These are phyloP conservation scores for Megalopta genalis DNA, from an alignment of 1,140 invertebrate genomes.

Conservation along the genomic window DNA sequence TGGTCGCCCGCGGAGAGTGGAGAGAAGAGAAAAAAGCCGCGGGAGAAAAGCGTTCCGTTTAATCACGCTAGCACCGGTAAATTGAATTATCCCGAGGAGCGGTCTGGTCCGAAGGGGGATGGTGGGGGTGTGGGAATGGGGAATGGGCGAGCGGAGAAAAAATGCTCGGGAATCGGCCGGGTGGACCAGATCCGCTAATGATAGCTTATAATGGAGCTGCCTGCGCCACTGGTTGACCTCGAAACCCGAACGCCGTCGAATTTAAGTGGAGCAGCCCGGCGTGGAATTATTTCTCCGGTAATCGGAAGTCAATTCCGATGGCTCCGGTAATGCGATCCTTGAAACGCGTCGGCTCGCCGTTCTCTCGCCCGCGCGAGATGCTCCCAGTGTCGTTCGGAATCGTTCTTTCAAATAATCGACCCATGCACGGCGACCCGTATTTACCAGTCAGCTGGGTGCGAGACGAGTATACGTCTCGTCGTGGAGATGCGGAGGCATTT, in stretches of 20 bases:
- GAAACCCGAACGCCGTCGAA: slow-evolving; percentile 39
- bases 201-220: slow-evolving; percentile 62
- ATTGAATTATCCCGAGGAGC: slow-evolving; percentile 53
- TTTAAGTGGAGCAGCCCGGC: slow-evolving; percentile 44
- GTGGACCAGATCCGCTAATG: slow-evolving; percentile 53
- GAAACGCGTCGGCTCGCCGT: background rate
- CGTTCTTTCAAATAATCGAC: background rate
- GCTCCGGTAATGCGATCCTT: slow-evolving; percentile 28
- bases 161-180: slow-evolving; percentile 40
- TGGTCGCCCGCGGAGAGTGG: too few relatives aligned
- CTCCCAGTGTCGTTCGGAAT: too few relatives aligned
- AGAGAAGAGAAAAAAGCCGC: too few relatives aligned
- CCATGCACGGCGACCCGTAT: too few relatives aligned
- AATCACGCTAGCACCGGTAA: slow-evolving; percentile 52
- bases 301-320: slow-evolving; percentile 40
- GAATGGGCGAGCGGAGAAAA: slow-evolving; percentile 12
- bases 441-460: too few relatives aligned
- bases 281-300: slow-evolving; percentile 42
- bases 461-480: too few relatives aligned
- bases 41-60: slow-evolving; percentile 55
- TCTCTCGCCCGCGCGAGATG: background rate
- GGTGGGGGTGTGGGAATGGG: too few relatives aligned
- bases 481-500: too few relatives aligned
- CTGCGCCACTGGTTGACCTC: slow-evolving; percentile 34
- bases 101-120: background rate